These are phyloP conservation scores for Euthynnus affinis DNA, from an alignment of 2,797 vertebrate genomes.

Conservation along the genomic window DNA sequence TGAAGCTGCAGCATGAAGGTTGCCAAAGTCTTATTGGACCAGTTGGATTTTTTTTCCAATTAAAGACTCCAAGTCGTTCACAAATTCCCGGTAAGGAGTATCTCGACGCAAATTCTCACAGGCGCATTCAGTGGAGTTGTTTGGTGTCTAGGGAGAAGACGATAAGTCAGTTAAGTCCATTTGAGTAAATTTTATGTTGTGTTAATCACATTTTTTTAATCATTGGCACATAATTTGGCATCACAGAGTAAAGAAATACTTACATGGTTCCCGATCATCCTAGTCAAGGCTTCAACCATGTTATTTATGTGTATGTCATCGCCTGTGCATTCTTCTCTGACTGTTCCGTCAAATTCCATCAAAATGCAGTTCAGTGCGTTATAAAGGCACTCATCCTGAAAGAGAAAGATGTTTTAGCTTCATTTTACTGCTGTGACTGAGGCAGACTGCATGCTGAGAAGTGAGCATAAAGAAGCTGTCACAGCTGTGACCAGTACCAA, in stretches of 20 bases:
- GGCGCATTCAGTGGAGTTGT: not conserved
- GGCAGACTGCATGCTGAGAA: no score
- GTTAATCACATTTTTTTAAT: not conserved
- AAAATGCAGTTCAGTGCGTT: slow-evolving; percentile 40
- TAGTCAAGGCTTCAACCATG: no score
- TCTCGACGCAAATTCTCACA: slow-evolving; percentile 28
- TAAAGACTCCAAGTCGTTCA: rapidly evolving
- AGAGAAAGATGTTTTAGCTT: slow-evolving; percentile 35
- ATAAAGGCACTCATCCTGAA: not conserved
- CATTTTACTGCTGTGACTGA: slow-evolving; percentile 30
- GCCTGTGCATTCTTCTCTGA: rapidly evolving
- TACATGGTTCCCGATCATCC: no score
- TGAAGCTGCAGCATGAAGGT: not conserved
- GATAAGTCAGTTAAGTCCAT: slow-evolving; percentile 4
- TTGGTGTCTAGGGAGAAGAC: slow-evolving; percentile 2
- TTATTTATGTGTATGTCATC: no score
- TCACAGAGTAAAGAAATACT: slow-evolving; percentile 35
- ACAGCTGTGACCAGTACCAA: slow-evolving; percentile 52
- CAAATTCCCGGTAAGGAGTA: rapidly evolving
- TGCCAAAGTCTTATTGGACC: not conserved
- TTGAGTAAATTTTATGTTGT: not conserved
- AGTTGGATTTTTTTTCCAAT: no score
- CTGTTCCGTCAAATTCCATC: rapidly evolving
- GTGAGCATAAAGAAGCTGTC: slow-evolving; percentile 27
- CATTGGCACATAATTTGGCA: not conserved